Conservation (phyloP, 2,113 vertebrate species). For the Emydura subglobosa region DNA sequence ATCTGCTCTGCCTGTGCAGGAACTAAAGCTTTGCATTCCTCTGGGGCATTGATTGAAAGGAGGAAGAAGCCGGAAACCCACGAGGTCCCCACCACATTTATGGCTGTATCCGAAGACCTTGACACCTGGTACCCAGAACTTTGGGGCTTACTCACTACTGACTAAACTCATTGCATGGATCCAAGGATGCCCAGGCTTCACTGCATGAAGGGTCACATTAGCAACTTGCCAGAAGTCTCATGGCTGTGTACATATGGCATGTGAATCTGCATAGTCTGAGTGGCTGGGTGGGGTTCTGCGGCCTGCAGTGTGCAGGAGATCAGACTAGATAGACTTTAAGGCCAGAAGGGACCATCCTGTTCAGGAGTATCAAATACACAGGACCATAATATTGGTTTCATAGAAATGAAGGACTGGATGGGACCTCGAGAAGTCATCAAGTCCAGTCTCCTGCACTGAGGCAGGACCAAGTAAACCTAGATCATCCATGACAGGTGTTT, state of each 20-base stretch:
- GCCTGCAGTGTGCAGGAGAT: too few species aligned
- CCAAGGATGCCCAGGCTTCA: background rate
- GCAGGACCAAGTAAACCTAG: too few species aligned
- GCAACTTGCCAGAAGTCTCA: background rate
- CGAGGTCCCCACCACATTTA: background rate
- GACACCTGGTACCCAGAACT: background rate
- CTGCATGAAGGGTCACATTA: background rate
- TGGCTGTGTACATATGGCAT: background rate
- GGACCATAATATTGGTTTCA: background rate
- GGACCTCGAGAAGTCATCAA: background rate
- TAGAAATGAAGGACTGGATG: too few species aligned
- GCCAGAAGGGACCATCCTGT: too few species aligned
- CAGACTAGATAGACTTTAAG: too few species aligned
- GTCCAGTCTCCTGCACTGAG: too few species aligned
- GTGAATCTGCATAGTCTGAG: background rate
- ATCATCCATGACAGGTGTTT: too few species aligned
- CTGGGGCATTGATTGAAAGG: background rate
- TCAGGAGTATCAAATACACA: background rate
- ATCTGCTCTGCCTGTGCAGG: background rate
- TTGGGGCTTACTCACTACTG: too few species aligned
- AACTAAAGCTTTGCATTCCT: background rate
- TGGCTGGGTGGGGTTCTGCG: too few species aligned
- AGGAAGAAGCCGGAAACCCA: background rate
- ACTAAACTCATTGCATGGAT: background rate
- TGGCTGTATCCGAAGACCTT: background rate